phyloP scores from a whole-genome alignment of 2,888 invertebrate genomes.

The Deilephila porcellus region DNA sequence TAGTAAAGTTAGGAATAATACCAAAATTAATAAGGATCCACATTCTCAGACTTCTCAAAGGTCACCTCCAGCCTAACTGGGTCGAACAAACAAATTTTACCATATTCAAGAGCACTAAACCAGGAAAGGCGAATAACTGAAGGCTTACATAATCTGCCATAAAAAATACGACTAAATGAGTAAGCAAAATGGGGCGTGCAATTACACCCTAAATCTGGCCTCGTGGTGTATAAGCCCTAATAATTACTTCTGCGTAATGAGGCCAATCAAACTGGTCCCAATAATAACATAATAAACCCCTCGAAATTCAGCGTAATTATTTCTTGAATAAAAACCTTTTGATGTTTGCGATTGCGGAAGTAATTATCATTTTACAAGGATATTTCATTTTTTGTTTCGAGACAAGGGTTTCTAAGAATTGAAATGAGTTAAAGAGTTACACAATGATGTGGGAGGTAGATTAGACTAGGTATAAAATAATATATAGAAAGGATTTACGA shows the following conservation, averaged over 20 bases:
- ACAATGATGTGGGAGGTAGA: neutral
- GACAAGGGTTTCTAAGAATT: neutral
- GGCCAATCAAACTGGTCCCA: neutral
- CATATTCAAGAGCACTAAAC: constrained; percentile 8
- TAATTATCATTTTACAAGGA: constrained; percentile 11
- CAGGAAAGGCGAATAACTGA: neutral
- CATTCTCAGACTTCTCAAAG: neutral
- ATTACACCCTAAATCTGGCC: neutral
- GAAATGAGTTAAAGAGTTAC: neutral
- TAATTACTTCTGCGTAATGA: constrained; percentile 10
- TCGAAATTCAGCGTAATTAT: neutral
- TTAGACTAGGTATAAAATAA: too few relatives aligned
- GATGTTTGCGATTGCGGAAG: neutral
- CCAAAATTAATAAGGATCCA: neutral
- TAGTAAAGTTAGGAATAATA: too few relatives aligned
- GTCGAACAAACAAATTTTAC: constrained; percentile 6
- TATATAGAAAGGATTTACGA: too few relatives aligned
- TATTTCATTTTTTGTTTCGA: neutral
- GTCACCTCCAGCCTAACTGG: neutral
- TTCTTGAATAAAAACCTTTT: neutral
- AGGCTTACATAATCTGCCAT: neutral
- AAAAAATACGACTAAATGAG: constrained; percentile 1
- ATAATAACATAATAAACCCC: neutral
- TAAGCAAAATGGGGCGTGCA: neutral
- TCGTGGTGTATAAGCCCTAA: neutral